Base-by-base conservation (phyloP, 2,797 vertebrate genomes). In the Ctenochaetus hawaiiensis region DNA sequence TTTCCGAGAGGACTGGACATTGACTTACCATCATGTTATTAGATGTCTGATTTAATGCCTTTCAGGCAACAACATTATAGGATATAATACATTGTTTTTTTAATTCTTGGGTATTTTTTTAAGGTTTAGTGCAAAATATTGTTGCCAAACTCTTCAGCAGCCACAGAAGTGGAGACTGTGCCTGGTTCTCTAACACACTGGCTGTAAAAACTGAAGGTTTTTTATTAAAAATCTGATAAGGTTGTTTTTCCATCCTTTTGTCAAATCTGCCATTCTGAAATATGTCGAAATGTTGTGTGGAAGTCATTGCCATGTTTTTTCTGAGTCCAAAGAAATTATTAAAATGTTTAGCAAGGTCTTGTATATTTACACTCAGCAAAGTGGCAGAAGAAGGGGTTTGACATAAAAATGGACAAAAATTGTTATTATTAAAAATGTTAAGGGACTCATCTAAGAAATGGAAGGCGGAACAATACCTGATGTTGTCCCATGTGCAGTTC, bases 151-250 rank as follows among this genome's bases (percentile, higher is more conserved):
- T 16, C 16, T 7, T 16, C 16, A 26, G 43, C 22, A 26, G 22
- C 22, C 59, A 61, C 41, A 45, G 22, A 62, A 43, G 22, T 59
- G 57, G 7, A 43, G 57, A 11, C 37, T 8, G 57, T 59, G 56
- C 13, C 6, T 34, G 30, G 30, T 34, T 34, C 30, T 30, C 2
- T 30, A 30, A 30, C 30, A 30, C 30, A 34, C n/a, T 1, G 43
- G 43, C 43, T 47, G 16, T 48, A 63, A n/a, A 13, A 34, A 34
- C 1, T 4, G 6, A 11, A 18, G 7, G 60, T 9, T 18, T 5
- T 16, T 60, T 34, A 26, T 18, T 17, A 54, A 30, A 67, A 47
- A 23, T 5, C 11, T 39, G 16, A 37, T 34, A 12, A 18, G 20
- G 4, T 12, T 49, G 4, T 11, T 43, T 30, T 60, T 39, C 23